Percentiles rank a stretch among this genome's conserved stretches.
Evolutionary conservation across 2,113 vertebrate species (phyloP).

Genomic region (Archilochus colubris): DNA sequence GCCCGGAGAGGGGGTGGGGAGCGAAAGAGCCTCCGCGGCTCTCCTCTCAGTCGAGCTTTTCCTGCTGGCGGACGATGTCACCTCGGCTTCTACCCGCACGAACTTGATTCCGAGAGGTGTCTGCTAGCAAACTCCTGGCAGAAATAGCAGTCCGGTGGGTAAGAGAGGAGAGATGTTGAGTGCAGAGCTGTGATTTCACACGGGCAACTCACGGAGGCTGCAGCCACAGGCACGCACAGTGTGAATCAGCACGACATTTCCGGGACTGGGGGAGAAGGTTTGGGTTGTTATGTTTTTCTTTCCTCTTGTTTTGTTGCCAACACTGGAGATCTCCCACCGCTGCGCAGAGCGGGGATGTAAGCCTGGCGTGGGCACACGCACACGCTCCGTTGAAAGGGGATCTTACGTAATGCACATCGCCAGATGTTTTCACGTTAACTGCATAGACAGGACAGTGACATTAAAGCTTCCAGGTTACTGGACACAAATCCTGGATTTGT

Average conservation of each 20-base stretch:
- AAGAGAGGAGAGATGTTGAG: background rate
- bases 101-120: background rate
- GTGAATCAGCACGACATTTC: constrained; percentile 27
- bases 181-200: background rate
- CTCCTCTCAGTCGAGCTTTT: background rate
- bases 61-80: background rate
- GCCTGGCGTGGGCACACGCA: background rate
- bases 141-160: background rate
- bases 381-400: background rate
- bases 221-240: background rate
- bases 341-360: background rate
- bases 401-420: constrained; percentile 43
- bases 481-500: background rate
- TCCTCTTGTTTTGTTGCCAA: background rate
- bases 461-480: constrained; percentile 48
- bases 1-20: no score
- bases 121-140: background rate
- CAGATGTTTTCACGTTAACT: constrained; percentile 64
- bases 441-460: constrained; percentile 22
- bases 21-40: background rate
- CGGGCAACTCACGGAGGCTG: background rate
- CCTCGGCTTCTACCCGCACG: background rate
- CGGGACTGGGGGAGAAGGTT: background rate
- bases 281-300: background rate
- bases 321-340: background rate